These are phyloP conservation scores for Contarinia nasturtii DNA, from an alignment of 1,140 invertebrate species.

Conservation along the genomic window DNA sequence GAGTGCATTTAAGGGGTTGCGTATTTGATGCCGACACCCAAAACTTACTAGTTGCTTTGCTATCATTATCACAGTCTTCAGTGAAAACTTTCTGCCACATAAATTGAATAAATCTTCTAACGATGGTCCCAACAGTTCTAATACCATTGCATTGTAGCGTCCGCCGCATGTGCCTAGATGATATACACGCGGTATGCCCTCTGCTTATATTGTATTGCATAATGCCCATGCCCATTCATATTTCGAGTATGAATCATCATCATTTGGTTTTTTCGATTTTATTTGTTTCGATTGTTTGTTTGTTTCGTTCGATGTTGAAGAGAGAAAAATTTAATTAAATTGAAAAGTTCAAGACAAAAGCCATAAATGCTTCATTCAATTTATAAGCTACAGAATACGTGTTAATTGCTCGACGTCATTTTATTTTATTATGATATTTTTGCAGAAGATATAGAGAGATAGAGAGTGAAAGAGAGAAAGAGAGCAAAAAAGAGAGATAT, in stretches of 20 bases:
- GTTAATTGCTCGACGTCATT: too few species aligned
- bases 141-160: constrained; percentile 62
- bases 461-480: too few species aligned
- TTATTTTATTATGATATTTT: too few species aligned
- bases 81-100: constrained; percentile 55
- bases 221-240: too few species aligned
- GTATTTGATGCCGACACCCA: not conserved
- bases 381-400: too few species aligned
- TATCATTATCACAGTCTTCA: constrained; percentile 66
- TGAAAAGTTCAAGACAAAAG: not conserved
- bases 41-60: constrained; percentile 42
- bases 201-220: constrained; percentile 24
- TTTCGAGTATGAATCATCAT: too few species aligned
- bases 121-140: constrained; percentile 61
- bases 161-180: constrained; percentile 69
- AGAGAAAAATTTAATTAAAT: not conserved
- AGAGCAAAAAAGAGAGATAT: too few species aligned
- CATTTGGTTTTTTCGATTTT: constrained; percentile 17
- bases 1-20: too few species aligned
- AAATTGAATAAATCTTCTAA: constrained; percentile 63
- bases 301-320: too few species aligned
- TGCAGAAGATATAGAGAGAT: too few species aligned
- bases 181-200: constrained; percentile 65
- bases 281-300: too few species aligned
- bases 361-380: too few species aligned